Evolutionary conservation across 1,140 invertebrate species (phyloP), one percentile per base, ranked within the genome.

Genomic region (Lamellibrachia luymesi): DNA sequence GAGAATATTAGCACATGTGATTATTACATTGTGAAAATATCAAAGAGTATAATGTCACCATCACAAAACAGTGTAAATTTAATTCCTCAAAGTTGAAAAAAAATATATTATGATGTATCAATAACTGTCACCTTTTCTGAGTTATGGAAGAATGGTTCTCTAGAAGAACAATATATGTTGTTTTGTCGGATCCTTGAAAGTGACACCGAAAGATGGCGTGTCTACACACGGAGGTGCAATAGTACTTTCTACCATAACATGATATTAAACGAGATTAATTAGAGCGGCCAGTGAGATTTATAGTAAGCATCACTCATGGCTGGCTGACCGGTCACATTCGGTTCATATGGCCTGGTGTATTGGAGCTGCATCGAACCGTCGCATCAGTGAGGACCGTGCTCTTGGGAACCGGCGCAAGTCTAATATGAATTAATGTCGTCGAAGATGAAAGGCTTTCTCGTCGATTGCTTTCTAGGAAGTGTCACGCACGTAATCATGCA

Each of bases 211-310:
- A 17, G 38, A 22, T 80, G 0, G 64, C 25, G 2, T 22, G 17
- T 7, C 52, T 6, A 13, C 52, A 22, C 64, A 10, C 1, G 64
- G 1, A 80, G 64, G 64, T 80, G 64, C 64, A 80, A 22, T 80
- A 80, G 64, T 56, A 80, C 13, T 22, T 80, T 80, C 64, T 2
- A 80, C 64, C 64, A 80, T 22, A 80, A 80, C 64, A 80, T 22
- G 64, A 80, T 80, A 80, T 80, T 80, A 22, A 80, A 80, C 64
- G 64, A 80, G 64, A 80, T 80, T 80, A 80, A 80, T 80, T 80
- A 80, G 52, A 56, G 64, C 25, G 64, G 25, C 8, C 17, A 17
- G 17, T 80, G 64, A 80, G 13, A 80, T 2, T 80, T 8, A 80
- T 4, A 56, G 25, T 6, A 22, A 4, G 64, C 17, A 80, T 80